Percentiles rank a stretch among this genome's conserved stretches.
Evolutionary conservation across 2,888 invertebrate genomes (phyloP).

Genomic region (Bugula neritina): DNA sequence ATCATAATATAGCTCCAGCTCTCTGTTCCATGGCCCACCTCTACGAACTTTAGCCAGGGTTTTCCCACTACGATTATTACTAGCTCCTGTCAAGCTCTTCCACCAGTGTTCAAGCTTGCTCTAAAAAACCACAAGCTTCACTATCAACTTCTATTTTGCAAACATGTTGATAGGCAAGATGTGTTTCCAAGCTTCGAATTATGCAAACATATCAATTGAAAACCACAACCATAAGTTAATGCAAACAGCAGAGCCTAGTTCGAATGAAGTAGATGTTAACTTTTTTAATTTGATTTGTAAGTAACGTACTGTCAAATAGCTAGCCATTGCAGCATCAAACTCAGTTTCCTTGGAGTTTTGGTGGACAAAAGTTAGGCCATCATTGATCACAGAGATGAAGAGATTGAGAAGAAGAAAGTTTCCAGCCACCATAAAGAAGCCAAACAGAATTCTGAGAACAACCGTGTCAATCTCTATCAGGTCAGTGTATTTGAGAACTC

Average conservation of each 20-base stretch:
- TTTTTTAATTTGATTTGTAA: too few species aligned
- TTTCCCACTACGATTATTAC: background rate
- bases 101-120: background rate
- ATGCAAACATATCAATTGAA: too few species aligned
- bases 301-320: background rate
- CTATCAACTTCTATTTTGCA: too few species aligned
- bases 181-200: too few species aligned
- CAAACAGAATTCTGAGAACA: conserved; percentile 10
- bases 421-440: background rate
- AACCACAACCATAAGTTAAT: too few species aligned
- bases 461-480: conserved; percentile 1
- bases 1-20: conserved; percentile 1
- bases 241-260: too few species aligned
- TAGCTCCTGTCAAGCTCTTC: background rate
- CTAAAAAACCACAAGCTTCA: too few species aligned
- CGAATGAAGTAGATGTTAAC: too few species aligned
- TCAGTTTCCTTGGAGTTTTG: background rate
- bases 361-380: conserved; percentile 2
- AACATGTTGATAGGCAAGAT: too few species aligned
- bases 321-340: background rate
- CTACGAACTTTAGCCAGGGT: background rate
- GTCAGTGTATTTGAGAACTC: conserved; percentile 10
- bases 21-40: conserved; percentile 17
- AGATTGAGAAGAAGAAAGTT: conserved; percentile 15
- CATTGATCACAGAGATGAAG: conserved; percentile 11